Conservation (phyloP, 2,888 invertebrate genomes). For the Diaperis boleti region DNA sequence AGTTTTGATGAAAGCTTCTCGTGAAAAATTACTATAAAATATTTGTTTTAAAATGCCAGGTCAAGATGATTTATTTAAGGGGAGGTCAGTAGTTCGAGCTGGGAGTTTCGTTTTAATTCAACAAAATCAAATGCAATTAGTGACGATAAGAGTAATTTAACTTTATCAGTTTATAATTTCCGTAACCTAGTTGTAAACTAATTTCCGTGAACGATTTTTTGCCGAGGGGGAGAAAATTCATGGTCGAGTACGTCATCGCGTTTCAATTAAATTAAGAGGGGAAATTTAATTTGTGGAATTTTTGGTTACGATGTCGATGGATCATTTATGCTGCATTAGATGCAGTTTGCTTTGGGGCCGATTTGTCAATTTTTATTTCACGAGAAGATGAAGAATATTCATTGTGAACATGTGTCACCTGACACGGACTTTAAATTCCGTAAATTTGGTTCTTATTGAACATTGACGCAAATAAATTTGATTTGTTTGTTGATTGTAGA, state of each 20-base stretch:
- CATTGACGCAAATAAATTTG: no score
- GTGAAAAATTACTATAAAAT: neutral
- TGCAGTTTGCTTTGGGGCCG: no score
- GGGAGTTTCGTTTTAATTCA: slow-evolving; percentile 13
- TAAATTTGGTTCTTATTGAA: no score
- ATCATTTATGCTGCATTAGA: no score
- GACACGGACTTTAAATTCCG: no score
- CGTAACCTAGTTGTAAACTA: slow-evolving; percentile 34
- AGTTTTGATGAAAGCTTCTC: neutral
- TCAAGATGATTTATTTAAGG: neutral
- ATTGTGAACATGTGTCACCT: no score
- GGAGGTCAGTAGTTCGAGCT: neutral
- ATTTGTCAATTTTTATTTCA: no score
- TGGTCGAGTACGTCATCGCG: slow-evolving; percentile 26
- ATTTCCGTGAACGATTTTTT: slow-evolving; percentile 33
- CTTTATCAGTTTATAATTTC: slow-evolving; percentile 37
- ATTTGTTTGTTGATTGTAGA: no score
- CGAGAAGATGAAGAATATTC: no score
- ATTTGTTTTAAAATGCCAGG: neutral
- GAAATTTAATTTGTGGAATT: slow-evolving; percentile 32
- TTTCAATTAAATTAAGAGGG: slow-evolving; percentile 36
- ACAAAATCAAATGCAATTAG: slow-evolving; percentile 5
- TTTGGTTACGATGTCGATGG: no score
- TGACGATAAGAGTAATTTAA: slow-evolving; percentile 32
- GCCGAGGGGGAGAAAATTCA: slow-evolving; percentile 10